Conservation (phyloP, 2,113 vertebrate species). For the Zosterops lateralis region DNA sequence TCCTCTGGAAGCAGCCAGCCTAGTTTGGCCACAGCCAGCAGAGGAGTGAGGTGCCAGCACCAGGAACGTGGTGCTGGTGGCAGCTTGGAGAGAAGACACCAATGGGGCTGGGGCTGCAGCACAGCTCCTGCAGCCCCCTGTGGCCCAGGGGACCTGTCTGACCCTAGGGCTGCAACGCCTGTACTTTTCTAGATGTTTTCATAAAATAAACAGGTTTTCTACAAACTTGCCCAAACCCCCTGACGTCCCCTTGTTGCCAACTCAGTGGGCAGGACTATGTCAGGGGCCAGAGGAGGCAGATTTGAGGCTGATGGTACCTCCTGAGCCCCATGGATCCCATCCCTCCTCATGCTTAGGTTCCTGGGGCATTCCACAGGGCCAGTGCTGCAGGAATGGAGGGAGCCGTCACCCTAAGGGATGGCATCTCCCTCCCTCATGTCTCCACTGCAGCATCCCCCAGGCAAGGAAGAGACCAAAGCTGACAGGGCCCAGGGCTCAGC, state of each 20-base stretch:
- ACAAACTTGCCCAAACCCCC: not conserved
- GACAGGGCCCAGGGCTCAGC: not conserved
- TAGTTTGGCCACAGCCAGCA: rapidly evolving
- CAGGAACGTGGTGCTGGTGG: rapidly evolving
- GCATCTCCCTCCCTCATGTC: not conserved
- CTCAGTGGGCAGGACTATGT: not conserved
- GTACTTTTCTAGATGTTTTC: not conserved
- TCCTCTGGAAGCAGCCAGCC: constrained; percentile 75
- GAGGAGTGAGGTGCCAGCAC: not conserved
- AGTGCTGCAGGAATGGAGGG: not conserved
- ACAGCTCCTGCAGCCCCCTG: not conserved
- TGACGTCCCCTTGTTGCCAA: not conserved
- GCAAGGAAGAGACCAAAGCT: not conserved
- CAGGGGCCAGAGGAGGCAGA: not conserved
- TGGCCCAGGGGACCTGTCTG: not conserved
- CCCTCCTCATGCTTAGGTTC: not conserved
- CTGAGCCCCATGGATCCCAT: not conserved
- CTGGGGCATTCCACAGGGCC: no score
- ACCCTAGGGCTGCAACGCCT: rapidly evolving
- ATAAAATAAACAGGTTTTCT: constrained; percentile 41
- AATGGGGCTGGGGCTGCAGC: rapidly evolving
- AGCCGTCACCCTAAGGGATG: not conserved
- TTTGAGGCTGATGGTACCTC: not conserved
- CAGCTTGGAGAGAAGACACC: not conserved
- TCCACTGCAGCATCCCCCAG: not conserved